Conservation (phyloP, 2,888 invertebrate species). For the Eurois occulta region DNA sequence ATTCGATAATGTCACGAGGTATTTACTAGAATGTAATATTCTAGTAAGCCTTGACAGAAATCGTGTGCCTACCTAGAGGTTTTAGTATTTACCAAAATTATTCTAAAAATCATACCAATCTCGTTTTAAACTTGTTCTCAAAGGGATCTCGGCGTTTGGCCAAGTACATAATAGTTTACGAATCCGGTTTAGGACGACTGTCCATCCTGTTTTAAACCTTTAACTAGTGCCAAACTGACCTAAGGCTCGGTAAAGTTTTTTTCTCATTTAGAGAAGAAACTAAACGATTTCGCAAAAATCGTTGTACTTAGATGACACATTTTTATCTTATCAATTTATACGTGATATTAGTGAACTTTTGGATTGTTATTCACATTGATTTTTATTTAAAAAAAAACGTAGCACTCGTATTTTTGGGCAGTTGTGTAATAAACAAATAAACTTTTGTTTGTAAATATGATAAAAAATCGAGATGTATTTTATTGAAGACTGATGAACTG, state of each 20-base stretch:
- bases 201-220: neutral
- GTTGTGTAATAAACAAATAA: neutral
- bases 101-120: slow-evolving; percentile 3
- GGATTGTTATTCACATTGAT: neutral
- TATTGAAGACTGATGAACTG: neutral
- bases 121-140: slow-evolving; percentile 3
- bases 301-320: neutral
- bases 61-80: neutral
- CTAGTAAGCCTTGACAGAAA: slow-evolving; percentile 9
- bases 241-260: neutral
- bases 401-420: neutral
- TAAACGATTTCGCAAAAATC: neutral
- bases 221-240: neutral
- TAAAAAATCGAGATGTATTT: neutral
- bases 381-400: neutral
- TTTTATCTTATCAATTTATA: slow-evolving; percentile 6
- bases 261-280: neutral
- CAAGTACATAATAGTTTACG: neutral
- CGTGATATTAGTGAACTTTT: neutral
- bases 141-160: neutral
- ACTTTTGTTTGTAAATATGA: neutral
- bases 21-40: neutral
- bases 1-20: neutral
- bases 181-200: slow-evolving; percentile 14
- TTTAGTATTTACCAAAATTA: slow-evolving; percentile 2